Evolutionary conservation across 1,140 invertebrate genomes (phyloP).

Genomic region (Drosophila funebris): DNA sequence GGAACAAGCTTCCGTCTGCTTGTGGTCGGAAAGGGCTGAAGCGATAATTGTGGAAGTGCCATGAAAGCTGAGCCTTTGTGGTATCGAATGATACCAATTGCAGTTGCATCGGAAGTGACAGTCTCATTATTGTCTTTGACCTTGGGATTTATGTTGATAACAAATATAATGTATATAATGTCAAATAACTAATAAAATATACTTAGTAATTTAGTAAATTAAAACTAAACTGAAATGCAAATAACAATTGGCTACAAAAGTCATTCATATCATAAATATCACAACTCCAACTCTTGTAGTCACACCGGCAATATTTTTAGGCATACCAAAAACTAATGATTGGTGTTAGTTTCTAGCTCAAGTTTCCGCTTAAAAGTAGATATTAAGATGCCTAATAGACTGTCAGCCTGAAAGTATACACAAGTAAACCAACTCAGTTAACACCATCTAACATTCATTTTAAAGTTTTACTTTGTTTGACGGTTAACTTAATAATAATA

Average conservation of each 20-base stretch:
- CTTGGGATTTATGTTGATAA: not conserved
- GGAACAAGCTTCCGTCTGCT: conserved; percentile 8
- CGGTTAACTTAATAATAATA: too few species aligned
- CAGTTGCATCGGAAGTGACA: not conserved
- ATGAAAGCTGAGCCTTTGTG: conserved; percentile 1
- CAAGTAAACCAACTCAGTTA: not conserved
- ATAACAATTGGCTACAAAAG: too few species aligned
- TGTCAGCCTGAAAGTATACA: conserved; percentile 31
- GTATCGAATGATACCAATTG: not conserved
- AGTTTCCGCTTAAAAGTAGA: conserved; percentile 15
- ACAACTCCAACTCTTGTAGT: not conserved
- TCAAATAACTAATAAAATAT: not conserved
- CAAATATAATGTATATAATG: not conserved
- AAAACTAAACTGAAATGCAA: not conserved
- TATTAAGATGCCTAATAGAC: not conserved
- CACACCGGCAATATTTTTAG: not conserved
- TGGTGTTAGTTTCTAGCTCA: not conserved
- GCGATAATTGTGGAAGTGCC: not conserved
- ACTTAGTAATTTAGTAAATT: not conserved
- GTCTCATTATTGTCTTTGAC: not conserved
- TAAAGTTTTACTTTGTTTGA: not conserved
- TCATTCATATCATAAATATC: not conserved
- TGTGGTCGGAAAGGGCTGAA: conserved; percentile 13
- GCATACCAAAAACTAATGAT: not conserved
- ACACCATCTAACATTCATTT: conserved; percentile 26